Conservation (phyloP, 1,140 invertebrate genomes). For the Eubasilissa regina region DNA sequence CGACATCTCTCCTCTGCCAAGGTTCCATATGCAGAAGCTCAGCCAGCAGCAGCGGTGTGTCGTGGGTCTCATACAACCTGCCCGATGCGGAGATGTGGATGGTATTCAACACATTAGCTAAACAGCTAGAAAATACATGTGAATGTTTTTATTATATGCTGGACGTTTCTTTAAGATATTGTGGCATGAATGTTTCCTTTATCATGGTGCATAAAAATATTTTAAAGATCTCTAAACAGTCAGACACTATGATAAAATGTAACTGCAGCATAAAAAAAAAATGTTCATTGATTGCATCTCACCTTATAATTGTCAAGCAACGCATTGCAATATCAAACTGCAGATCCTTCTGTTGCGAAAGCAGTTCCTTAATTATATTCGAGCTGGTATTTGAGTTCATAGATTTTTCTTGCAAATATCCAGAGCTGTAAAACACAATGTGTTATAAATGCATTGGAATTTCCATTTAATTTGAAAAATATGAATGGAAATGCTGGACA, state of each 20-base stretch:
- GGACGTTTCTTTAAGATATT: neutral
- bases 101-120: constrained; percentile 72
- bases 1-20: constrained; percentile 77
- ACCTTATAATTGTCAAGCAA: constrained; percentile 80
- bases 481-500: no score
- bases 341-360: constrained; percentile 76
- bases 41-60: constrained; percentile 81
- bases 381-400: constrained; percentile 66
- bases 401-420: constrained; percentile 63
- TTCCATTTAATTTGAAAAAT: no score
- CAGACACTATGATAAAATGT: no score
- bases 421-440: constrained; percentile 62
- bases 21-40: constrained; percentile 79
- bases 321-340: constrained; percentile 82
- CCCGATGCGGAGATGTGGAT: constrained; percentile 77
- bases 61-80: constrained; percentile 78
- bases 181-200: no score
- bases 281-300: constrained; percentile 56
- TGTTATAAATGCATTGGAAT: neutral
- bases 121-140: constrained; percentile 64
- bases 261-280: no score
- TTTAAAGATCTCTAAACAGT: neutral
- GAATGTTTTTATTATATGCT: no score
- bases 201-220: neutral
- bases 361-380: constrained; percentile 75